These are phyloP conservation scores for Enteromius unitaeniatus DNA, from an alignment of 2,797 vertebrate genomes.

Conservation along the genomic window DNA sequence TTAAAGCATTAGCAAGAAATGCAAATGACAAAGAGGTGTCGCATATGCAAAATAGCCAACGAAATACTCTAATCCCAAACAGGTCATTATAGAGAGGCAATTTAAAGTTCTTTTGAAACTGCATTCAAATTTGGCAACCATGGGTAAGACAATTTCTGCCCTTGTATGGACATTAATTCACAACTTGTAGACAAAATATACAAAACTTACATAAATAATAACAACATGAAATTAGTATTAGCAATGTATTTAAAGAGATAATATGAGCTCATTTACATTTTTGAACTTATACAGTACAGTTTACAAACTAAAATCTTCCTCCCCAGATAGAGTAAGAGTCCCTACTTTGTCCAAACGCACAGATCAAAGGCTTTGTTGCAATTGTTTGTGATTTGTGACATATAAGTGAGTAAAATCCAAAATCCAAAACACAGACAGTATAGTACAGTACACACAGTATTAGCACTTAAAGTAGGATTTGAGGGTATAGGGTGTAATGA, in stretches of 20 bases:
- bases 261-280: too few relatives aligned
- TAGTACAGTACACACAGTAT: background rate
- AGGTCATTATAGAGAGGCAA: background rate
- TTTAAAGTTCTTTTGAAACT: background rate
- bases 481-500: background rate
- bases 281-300: too few relatives aligned
- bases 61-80: background rate
- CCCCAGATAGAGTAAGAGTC: background rate
- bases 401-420: background rate
- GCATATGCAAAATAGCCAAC: background rate
- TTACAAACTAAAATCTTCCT: too few relatives aligned
- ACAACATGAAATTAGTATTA: background rate
- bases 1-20: slow-evolving; percentile 17
- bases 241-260: background rate
- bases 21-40: background rate
- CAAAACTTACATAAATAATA: background rate
- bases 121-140: background rate
- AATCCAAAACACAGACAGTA: background rate
- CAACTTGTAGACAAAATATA: background rate
- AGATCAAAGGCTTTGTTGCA: background rate
- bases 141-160: background rate
- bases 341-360: background rate
- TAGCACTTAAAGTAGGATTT: background rate
- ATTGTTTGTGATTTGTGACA: background rate
- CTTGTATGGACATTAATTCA: background rate